Conservation (phyloP, 2,113 vertebrate species). For the Equus quagga region DNA sequence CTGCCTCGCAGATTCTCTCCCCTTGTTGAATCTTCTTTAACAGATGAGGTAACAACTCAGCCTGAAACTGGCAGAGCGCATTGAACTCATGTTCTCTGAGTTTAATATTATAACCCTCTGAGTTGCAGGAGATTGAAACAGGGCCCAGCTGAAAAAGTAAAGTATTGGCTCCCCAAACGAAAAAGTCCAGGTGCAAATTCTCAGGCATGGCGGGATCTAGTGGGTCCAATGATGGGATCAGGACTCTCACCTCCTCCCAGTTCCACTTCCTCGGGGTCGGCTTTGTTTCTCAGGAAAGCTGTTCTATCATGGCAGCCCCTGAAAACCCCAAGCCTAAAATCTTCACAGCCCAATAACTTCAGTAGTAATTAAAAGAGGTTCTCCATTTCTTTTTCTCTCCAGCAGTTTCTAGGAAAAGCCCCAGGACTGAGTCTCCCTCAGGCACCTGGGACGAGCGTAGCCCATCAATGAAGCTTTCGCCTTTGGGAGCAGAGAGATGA, state of each 20-base stretch:
- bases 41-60: not conserved
- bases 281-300: not conserved
- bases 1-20: not conserved
- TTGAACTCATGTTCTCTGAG: not conserved
- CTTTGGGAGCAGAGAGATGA: not conserved
- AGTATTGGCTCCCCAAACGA: not conserved
- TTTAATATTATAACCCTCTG: not conserved
- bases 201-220: not conserved
- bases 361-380: not conserved
- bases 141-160: not conserved
- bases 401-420: not conserved
- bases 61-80: not conserved
- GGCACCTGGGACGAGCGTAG: not conserved
- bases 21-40: not conserved
- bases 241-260: not conserved
- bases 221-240: not conserved
- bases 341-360: not conserved
- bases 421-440: not conserved
- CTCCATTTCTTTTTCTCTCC: not conserved
- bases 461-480: fast-evolving
- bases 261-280: not conserved
- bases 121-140: not conserved
- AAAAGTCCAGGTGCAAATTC: not conserved
- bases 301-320: not conserved
- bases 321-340: not conserved